Evolutionary conservation across 2,888 invertebrate genomes (phyloP).

Genomic region (Automeris io): DNA sequence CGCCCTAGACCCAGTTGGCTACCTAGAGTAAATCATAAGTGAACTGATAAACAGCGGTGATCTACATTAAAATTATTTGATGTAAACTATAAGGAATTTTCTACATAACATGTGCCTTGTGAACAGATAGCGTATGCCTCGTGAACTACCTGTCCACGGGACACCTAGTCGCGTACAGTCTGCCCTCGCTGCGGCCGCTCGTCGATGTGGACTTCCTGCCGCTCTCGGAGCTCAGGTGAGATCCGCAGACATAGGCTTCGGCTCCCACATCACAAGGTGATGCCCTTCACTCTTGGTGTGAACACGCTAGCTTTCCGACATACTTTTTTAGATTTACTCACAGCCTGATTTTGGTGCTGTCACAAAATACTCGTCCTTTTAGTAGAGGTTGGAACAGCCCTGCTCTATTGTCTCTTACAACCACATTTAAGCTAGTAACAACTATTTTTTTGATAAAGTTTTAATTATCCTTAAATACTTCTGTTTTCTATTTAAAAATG

Average conservation of each 20-base stretch:
- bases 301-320: slow-evolving; percentile 19
- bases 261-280: slow-evolving; percentile 8
- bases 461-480: too few relatives aligned
- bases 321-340: slow-evolving; percentile 11
- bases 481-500: too few relatives aligned
- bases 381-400: neutral
- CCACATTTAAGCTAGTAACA: too few relatives aligned
- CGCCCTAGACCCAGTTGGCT: too few relatives aligned
- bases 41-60: too few relatives aligned
- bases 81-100: too few relatives aligned
- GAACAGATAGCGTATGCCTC: slow-evolving; percentile 96
- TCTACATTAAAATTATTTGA: too few relatives aligned
- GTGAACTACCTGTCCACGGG: slow-evolving; percentile 97
- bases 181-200: slow-evolving; percentile 95
- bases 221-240: slow-evolving; percentile 93
- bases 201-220: slow-evolving; percentile 97
- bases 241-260: slow-evolving; percentile 8
- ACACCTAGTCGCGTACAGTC: slow-evolving; percentile 93
- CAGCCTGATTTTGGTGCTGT: slow-evolving; percentile 20
- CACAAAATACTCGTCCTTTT: slow-evolving; percentile 2
- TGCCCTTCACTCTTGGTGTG: slow-evolving; percentile 23
- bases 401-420: too few relatives aligned
- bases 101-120: too few relatives aligned
- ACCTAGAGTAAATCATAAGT: too few relatives aligned
- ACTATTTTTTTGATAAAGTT: too few relatives aligned